Base-by-base conservation (phyloP, 2,888 invertebrate species). In the Peribatodes rhomboidaria region DNA sequence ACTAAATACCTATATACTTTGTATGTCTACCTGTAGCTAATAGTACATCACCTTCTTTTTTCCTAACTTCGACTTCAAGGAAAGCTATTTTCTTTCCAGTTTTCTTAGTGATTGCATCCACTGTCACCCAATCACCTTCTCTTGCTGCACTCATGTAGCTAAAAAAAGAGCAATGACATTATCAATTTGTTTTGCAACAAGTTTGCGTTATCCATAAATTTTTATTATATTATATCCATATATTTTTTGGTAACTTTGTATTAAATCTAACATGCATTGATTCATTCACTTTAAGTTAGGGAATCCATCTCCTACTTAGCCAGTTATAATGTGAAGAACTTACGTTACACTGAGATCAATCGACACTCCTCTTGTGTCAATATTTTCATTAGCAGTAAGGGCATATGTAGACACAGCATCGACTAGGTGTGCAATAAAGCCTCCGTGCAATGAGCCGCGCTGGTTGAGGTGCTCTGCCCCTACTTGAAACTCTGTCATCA, bases 11-110 rank as follows among this genome's bases (percentile, higher is more conserved):
- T 63, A 92, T 82, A 78, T 94, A 97, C 85, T 98, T 98, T 0
- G 97, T 98, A 82, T 99, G 98, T 62, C 95, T 94, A 41, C 98
- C 98, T 7, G 95, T 96, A 4, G 97, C 98, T 54, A 99, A 85
- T 1, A 98, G 75, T 49, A 94, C 92, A 58, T 96, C 96, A 66
- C 95, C 96, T 8, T 94, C 90, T 85, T 98, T 98, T 67, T 97
- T 96, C 46, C 94, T 94, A 1, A 99, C 93, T 74, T 96, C 95
- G 13, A 98, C 97, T 76, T 96, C 95, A 10, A 98, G 91, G 83
- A 97, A 98, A 0, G 98, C 98, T 67, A 98, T 87, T 53, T 94
- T 96, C 75, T 95, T 96, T 0, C 98, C 98, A 44, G 95, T 92
- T 87, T 96, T 96, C 27, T 96, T 86, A 0, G 97, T 97, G 62